phyloP scores from a whole-genome alignment of 2,113 vertebrate genomes.

The Nibea coibor region DNA sequence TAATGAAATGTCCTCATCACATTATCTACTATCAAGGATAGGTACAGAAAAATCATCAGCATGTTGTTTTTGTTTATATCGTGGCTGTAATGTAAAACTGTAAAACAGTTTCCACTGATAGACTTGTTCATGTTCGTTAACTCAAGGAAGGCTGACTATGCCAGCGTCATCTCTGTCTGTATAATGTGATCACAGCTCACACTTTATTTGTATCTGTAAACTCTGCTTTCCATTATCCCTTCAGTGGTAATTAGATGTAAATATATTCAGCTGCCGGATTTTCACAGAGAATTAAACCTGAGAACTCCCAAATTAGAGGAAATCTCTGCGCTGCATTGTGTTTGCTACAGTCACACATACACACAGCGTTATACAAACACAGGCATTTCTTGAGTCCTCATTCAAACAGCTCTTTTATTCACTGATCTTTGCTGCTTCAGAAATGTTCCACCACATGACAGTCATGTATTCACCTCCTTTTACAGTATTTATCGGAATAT shows the following conservation, averaged over 20 bases:
- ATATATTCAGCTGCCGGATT: slow-evolving; percentile 44
- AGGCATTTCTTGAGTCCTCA: too few species aligned
- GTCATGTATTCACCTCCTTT: too few species aligned
- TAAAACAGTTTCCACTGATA: not conserved
- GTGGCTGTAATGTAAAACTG: not conserved
- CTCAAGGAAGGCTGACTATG: not conserved
- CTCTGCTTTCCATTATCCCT: not conserved
- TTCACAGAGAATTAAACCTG: slow-evolving; percentile 16
- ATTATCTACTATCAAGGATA: too few species aligned
- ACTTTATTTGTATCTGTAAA: not conserved
- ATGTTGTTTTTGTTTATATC: not conserved
- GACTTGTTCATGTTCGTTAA: not conserved
- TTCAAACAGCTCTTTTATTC: too few species aligned
- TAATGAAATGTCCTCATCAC: too few species aligned
- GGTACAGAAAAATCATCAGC: too few species aligned
- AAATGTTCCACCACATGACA: too few species aligned
- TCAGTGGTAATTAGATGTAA: slow-evolving; percentile 43
- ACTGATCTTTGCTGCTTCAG: too few species aligned
- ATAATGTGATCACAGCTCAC: not conserved
- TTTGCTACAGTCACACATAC: too few species aligned
- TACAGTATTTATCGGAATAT: too few species aligned
- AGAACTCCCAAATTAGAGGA: not conserved
- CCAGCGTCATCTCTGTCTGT: not conserved
- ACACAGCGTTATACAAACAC: too few species aligned
- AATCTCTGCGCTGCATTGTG: too few species aligned